Evolutionary conservation across 2,888 invertebrate genomes (phyloP), one percentile per base, ranked within the genome.

Genomic region (Asteroscopus sphinx): DNA sequence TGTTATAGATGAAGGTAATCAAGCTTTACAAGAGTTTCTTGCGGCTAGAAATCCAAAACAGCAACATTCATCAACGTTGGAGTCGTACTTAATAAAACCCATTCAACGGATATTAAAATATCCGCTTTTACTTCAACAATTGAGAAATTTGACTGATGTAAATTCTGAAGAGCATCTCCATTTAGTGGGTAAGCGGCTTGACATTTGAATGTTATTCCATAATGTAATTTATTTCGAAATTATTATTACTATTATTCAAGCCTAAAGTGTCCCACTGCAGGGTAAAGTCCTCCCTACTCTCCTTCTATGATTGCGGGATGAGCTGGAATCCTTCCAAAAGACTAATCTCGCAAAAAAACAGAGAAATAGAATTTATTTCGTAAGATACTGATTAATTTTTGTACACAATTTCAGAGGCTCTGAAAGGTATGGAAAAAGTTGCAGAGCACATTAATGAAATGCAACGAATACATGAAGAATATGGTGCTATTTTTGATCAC

Each of bases 401-500:
- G 35, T 60, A 45, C 26, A 40, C 32, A 12, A 32, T 58, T 49
- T 61, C 73, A 98, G 98, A 99, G 96, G 98, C 99, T 75, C 95
- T 99, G 54, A 98, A 98, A 90, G 99, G 98, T 75, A 99, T 99
- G 99, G 99, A 99, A 89, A 98, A 99, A 92, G 99, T 99, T 77
- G 99, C 99, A 41, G 99, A 99, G 93, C 99, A 99, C 94, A 99
- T 99, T 84, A 99, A 99, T 94, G 99, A 99, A 95, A 99, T 99
- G 99, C 99, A 99, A 95, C 96, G 99, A 95, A 99, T 99, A 85
- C 99, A 99, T 91, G 99, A 99, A 95, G 99, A 99, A 94, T 99
- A 99, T 93, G 99, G 99, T 81, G 98, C 98, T 83, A 99, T 99
- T 90, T 99, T 99, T 94, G 99, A 99, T 95, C 99, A 99, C 89